phyloP scores from a whole-genome alignment of 2,888 invertebrate genomes.

The Platerodrilus igneus region DNA sequence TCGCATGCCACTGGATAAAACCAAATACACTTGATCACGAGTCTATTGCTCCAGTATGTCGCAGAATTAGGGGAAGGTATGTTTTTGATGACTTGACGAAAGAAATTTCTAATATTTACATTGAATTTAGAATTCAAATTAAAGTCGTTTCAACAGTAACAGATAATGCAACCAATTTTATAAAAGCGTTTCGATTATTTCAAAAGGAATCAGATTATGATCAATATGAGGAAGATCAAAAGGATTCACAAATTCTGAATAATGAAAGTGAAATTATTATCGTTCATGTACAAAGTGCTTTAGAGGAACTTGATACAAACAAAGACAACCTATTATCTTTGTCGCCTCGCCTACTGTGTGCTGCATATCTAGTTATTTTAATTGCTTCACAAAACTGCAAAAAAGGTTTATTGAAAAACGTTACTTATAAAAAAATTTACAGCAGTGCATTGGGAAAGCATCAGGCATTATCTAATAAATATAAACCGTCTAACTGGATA shows the following conservation, averaged over 20 bases:
- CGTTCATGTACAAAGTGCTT: not conserved
- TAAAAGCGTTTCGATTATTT: conserved; percentile 1
- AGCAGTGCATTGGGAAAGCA: not conserved
- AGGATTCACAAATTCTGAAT: no score
- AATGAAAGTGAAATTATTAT: no score
- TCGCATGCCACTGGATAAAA: not conserved
- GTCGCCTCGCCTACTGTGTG: not conserved
- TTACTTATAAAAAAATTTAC: not conserved
- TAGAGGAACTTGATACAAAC: not conserved
- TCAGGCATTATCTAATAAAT: not conserved
- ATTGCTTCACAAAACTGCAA: not conserved
- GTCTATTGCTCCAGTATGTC: not conserved
- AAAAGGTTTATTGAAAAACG: not conserved
- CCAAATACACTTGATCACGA: not conserved
- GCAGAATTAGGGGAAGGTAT: not conserved
- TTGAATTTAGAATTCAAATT: not conserved
- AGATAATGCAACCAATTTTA: not conserved
- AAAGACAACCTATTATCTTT: not conserved
- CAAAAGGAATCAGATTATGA: no score
- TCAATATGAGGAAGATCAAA: no score
- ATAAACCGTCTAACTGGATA: not conserved
- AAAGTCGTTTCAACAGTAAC: not conserved
- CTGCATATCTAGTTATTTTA: not conserved
- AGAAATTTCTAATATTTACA: not conserved
- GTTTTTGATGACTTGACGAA: not conserved